phyloP scores from a whole-genome alignment of 2,888 invertebrate species.

The Eurytoma californica region DNA sequence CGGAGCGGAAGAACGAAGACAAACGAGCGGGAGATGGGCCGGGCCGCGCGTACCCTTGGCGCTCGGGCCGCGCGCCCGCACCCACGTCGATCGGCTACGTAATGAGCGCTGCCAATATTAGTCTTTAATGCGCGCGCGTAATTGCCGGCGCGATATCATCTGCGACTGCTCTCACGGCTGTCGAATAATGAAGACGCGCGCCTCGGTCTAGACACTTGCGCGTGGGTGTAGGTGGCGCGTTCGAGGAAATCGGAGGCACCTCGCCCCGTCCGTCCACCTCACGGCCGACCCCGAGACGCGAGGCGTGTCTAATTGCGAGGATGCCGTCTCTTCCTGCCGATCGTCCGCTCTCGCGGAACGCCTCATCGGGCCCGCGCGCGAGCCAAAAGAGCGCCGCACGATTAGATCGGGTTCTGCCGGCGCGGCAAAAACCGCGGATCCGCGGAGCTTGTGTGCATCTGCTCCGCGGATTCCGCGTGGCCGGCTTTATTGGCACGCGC shows the following conservation, averaged over 20 bases:
- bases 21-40: neutral
- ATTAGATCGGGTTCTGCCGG: too few relatives aligned
- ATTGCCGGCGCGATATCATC: neutral
- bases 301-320: constrained; percentile 73
- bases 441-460: too few relatives aligned
- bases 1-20: constrained; percentile 18
- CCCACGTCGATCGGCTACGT: neutral
- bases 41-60: constrained; percentile 1
- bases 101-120: constrained; percentile 41
- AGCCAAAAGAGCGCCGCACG: too few relatives aligned
- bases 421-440: too few relatives aligned
- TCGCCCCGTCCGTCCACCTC: constrained; percentile 39
- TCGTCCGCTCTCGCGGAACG: constrained; percentile 5
- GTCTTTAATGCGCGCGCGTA: constrained; percentile 17
- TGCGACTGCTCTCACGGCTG: constrained; percentile 65
- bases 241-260: constrained; percentile 16
- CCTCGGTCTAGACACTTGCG: neutral
- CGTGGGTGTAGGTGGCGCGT: neutral
- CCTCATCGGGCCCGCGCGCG: too few relatives aligned
- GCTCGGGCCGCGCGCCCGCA: neutral
- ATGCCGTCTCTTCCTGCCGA: constrained; percentile 57
- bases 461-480: constrained; percentile 28
- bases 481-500: constrained; percentile 52
- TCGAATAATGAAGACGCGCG: constrained; percentile 63
- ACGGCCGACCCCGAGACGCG: constrained; percentile 63